Base-by-base conservation (phyloP, 1,140 invertebrate species). In the Mizuhopecten yessoensis region DNA sequence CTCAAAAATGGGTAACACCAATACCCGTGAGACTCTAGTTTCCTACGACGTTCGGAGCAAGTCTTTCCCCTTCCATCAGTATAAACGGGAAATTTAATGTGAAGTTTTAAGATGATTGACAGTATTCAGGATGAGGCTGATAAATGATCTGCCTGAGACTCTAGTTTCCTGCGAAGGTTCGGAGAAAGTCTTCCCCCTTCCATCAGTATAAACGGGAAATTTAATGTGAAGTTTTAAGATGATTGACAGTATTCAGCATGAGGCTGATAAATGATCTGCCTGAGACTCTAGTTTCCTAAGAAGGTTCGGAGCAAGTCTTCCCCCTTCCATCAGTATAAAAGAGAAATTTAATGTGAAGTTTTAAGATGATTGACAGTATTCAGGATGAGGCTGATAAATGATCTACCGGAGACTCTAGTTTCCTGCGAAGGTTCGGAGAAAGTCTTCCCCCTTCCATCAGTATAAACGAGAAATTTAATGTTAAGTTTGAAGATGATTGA, bases 1-100 rank as follows among this genome's bases (percentile, higher is more conserved):
- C n/a, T n/a, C n/a, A n/a, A n/a, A n/a, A n/a, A n/a, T n/a, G n/a
- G n/a, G n/a, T n/a, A n/a, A n/a, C n/a, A n/a, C n/a, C n/a, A n/a
- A n/a, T n/a, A n/a, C n/a, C n/a, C 94, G 92, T 94, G 94, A 34
- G 92, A 36, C 90, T 94, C 94, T 90, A 93, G 92, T 87, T 93
- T 94, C 42, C 91, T 92, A 57, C 89, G 92, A 7, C 86, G 49
- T 93, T 93, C 3, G 86, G 86, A 29, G 93, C 87, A 17, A 92
- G 36, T 42, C 94, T 94, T 23, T 57, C 88, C 9, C 93, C 92
- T 33, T 93, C 57, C 36, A 91, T 49, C 20, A 49, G 11, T 49
- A 94, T 89, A 88, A 94, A 94, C 15, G 90, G 88, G 42, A 94
- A 94, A 87, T 93, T 94, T 75, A 92, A 92, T 7, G 92, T 88